A percentile compares a stretch with the other conserved stretches of the same genome.
phyloP scores from a whole-genome alignment of 2,113 vertebrate species.

The Hemiscyllium ocellatum region DNA sequence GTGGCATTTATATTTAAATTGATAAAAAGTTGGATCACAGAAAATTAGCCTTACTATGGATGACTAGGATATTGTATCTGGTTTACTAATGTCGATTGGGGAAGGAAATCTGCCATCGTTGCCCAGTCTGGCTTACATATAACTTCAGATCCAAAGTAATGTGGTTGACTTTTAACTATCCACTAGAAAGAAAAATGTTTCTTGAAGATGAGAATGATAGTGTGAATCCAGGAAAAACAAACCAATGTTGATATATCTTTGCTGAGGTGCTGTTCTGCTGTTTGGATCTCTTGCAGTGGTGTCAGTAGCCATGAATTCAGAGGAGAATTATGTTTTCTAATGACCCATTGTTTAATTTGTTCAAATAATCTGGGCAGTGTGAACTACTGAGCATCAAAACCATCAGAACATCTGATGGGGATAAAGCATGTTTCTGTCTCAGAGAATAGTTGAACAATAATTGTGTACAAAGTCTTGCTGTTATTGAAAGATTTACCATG shows the following conservation, averaged over 20 bases:
- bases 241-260: background rate
- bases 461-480: background rate
- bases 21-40: no score
- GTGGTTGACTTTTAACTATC: no score
- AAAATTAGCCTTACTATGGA: no score
- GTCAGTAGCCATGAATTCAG: background rate
- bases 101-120: no score
- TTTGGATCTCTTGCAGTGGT: background rate
- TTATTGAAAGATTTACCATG: background rate
- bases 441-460: background rate
- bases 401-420: background rate
- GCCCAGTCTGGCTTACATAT: no score
- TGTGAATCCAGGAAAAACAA: background rate
- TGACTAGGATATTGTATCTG: no score
- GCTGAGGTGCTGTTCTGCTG: no score
- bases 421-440: background rate
- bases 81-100: no score
- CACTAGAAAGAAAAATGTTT: background rate
- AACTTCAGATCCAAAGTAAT: no score
- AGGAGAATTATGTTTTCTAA: background rate
- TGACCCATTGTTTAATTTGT: background rate
- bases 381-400: background rate
- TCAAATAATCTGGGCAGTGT: background rate
- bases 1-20: no score
- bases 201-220: background rate